Conservation (phyloP, 64 coral and sea anemone genomes). For the Montipora capricornis region DNA sequence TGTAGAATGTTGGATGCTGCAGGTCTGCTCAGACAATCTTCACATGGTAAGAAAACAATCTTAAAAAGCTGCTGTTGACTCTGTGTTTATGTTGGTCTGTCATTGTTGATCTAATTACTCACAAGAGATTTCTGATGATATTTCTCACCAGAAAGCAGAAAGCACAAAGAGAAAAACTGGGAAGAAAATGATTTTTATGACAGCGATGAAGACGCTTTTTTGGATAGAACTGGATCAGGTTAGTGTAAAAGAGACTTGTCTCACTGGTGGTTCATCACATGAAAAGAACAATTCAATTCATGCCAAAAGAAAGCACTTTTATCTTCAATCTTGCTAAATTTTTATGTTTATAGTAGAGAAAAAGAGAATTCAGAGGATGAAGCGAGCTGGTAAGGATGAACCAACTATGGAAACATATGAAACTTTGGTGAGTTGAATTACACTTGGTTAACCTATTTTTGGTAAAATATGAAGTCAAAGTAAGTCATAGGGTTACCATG, state of each 20-base stretch:
- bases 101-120: not conserved
- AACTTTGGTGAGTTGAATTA: constrained; percentile 57
- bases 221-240: constrained; percentile 99
- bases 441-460: too few species aligned
- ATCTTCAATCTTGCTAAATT: too few species aligned
- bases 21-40: constrained; percentile 93
- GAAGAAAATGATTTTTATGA: constrained; percentile 99
- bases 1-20: constrained; percentile 89
- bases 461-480: too few species aligned
- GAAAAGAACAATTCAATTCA: too few species aligned
- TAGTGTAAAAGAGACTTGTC: not conserved
- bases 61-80: not conserved
- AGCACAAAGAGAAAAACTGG: constrained; percentile 95
- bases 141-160: constrained; percentile 87
- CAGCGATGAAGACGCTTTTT: constrained; percentile 98
- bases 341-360: constrained; percentile 66
- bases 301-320: too few species aligned
- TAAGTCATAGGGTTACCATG: too few species aligned
- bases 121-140: not conserved
- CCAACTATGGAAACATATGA: constrained; percentile 75
- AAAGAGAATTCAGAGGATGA: constrained; percentile 84
- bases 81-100: not conserved
- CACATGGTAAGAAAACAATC: constrained; percentile 69
- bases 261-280: too few species aligned
- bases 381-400: constrained; percentile 63